Percentiles rank a stretch among this genome's conserved stretches.
Conservation (phyloP, 2,797 vertebrate species). For the Schizopygopsis malacanthus region DNA sequence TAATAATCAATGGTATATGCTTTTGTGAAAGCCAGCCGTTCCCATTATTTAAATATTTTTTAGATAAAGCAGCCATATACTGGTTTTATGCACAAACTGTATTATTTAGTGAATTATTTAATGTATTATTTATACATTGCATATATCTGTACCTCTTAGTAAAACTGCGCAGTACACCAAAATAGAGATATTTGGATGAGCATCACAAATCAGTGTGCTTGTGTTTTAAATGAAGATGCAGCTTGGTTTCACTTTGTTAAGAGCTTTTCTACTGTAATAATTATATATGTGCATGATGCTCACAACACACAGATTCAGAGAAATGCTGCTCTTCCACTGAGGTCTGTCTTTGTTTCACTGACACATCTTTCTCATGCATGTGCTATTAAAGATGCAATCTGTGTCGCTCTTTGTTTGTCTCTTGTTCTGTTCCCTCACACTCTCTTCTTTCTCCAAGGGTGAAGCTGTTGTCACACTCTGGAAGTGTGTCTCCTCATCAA, state of each 20-base stretch:
- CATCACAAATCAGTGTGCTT: background rate
- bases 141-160: background rate
- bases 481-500: conserved; percentile 67
- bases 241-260: background rate
- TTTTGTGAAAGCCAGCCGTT: background rate
- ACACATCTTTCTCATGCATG: conserved; percentile 70
- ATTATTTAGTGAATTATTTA: background rate
- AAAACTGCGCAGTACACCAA: background rate
- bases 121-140: background rate
- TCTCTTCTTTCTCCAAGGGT: conserved; percentile 66
- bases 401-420: conserved; percentile 76
- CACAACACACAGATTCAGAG: conserved; percentile 44
- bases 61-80: background rate
- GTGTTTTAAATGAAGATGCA: background rate
- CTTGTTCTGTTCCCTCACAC: conserved; percentile 19
- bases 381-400: conserved; percentile 78
- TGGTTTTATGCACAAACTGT: background rate
- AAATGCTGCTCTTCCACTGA: conserved; percentile 58
- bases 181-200: background rate
- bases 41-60: background rate
- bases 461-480: conserved; percentile 70
- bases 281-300: background rate
- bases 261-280: conserved; percentile 23
- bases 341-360: conserved; percentile 55
- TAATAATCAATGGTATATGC: background rate